A percentile compares a stretch with the other conserved stretches of the same genome.
Evolutionary conservation across 2,888 invertebrate species (phyloP).

Genomic region (Cyclophora punctaria): DNA sequence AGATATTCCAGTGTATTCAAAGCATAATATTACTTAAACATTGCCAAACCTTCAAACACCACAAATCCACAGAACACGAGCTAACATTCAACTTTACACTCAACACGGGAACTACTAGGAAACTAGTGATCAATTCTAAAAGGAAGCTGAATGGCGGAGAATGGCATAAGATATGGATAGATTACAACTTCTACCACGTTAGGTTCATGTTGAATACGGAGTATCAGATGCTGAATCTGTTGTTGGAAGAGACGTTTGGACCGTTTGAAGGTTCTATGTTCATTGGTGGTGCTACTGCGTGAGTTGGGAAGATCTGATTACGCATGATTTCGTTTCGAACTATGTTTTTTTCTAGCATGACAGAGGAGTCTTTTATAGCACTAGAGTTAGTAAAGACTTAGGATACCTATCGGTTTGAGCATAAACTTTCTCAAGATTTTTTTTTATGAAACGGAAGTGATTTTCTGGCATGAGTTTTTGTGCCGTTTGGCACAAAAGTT

Average conservation of each 20-base stretch:
- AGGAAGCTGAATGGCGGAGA: slow-evolving; percentile 91
- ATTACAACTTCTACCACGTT: slow-evolving; percentile 95
- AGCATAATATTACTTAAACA: neutral
- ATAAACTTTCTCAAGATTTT: too few species aligned
- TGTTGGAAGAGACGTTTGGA: slow-evolving; percentile 91
- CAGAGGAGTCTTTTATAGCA: too few species aligned
- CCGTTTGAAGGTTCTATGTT: slow-evolving; percentile 96
- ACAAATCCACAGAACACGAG: slow-evolving; percentile 78
- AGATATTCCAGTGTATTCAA: too few species aligned
- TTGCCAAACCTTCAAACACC: neutral
- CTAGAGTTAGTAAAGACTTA: too few species aligned
- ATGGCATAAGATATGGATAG: slow-evolving; percentile 97
- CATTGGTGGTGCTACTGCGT: slow-evolving; percentile 94
- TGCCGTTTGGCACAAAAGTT: too few species aligned
- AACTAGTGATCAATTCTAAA: slow-evolving; percentile 87
- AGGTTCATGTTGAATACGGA: slow-evolving; percentile 94
- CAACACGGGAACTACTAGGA: slow-evolving; percentile 87
- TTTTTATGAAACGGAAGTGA: too few species aligned
- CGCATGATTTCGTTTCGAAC: too few species aligned
- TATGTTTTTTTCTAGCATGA: too few species aligned
- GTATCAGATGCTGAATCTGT: slow-evolving; percentile 89
- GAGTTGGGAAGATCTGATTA: slow-evolving; percentile 47
- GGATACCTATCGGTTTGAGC: too few species aligned
- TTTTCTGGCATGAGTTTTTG: too few species aligned
- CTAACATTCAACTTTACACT: slow-evolving; percentile 92